These are phyloP conservation scores for Lasioglossum lativentre DNA, from an alignment of 2,888 invertebrate species.

Conservation along the genomic window DNA sequence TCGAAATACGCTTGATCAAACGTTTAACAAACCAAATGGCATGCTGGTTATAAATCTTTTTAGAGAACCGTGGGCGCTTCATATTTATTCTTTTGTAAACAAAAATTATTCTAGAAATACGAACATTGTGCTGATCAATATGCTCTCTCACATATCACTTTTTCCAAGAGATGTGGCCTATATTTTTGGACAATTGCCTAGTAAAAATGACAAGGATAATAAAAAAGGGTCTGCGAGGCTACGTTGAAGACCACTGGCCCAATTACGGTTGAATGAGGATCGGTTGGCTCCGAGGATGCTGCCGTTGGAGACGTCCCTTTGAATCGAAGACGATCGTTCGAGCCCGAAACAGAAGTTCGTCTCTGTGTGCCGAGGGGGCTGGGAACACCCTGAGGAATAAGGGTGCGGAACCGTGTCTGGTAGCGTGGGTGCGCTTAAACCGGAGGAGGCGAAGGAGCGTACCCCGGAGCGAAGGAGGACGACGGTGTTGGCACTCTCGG, in stretches of 20 bases:
- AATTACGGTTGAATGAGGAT: not conserved
- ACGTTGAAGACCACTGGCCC: not conserved
- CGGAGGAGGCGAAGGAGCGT: slow-evolving; percentile 27
- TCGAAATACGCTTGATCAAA: not conserved
- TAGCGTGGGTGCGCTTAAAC: slow-evolving; percentile 31
- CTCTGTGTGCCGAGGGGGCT: slow-evolving; percentile 3
- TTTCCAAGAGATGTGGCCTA: too few relatives aligned
- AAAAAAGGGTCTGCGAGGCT: not conserved
- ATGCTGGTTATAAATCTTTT: not conserved
- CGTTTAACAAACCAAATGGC: not conserved
- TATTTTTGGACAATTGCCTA: too few relatives aligned
- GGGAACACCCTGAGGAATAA: slow-evolving; percentile 40
- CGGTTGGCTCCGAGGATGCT: not conserved
- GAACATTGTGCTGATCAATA: too few relatives aligned
- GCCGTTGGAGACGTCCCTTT: not conserved
- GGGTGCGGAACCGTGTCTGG: slow-evolving; percentile 47
- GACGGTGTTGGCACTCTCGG: slow-evolving; percentile 66
- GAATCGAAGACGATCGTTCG: slow-evolving; percentile 9
- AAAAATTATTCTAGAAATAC: too few relatives aligned
- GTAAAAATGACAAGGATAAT: too few relatives aligned
- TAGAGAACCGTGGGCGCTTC: not conserved
- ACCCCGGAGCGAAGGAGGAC: slow-evolving; percentile 53
- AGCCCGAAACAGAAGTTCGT: slow-evolving; percentile 47
- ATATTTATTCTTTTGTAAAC: too few relatives aligned
- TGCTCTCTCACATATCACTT: too few relatives aligned